Evolutionary conservation across 2,888 invertebrate genomes (phyloP), one percentile per base, ranked within the genome.

Genomic region (Allolobophora icterica): DNA sequence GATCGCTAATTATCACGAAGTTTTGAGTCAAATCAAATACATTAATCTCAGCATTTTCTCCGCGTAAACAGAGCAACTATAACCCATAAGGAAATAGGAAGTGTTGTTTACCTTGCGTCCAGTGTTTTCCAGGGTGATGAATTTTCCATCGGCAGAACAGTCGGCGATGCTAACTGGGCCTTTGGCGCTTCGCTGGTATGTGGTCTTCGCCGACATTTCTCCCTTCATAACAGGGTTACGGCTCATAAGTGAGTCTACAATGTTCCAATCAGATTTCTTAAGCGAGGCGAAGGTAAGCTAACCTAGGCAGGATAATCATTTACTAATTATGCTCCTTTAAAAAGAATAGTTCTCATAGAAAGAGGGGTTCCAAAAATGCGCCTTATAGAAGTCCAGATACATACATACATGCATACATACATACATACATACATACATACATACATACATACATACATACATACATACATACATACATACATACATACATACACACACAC

Each of bases 161-260:
- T 96, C 96, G 21, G 89, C 58, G 15, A 91, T 90, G 58, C 71
- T 84, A 58, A 91, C 91, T 30, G 91, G 91, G 13, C 91, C 91
- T 84, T 91, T 91, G 40, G 91, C 90, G 30, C 89, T 89, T 24
- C 91, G 90, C 87, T 91, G 96, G 95, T 96, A 96, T 21, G 96
- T 96, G 3, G 96, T 96, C 93, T 96, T 96, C 71, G 96, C 96
- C 19, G 96, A 95, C 91, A 96, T 95, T 92, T 96, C 96, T 8
- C 96, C 95, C 90, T 95, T 93, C 94, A 95, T 94, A 93, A 95
- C 94, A 8, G 87, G 87, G 92, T 94, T 33, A 40, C 89, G 89
- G 30, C 42, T 42, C 35, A 35, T 89, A 3, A 38, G 89, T 40
- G 71, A 71, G 71, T 71, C 71, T 71, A 71, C 71, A 71, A 71